Conservation (phyloP, 2,888 invertebrate genomes). For the Branchipolynoe longqiensis region DNA sequence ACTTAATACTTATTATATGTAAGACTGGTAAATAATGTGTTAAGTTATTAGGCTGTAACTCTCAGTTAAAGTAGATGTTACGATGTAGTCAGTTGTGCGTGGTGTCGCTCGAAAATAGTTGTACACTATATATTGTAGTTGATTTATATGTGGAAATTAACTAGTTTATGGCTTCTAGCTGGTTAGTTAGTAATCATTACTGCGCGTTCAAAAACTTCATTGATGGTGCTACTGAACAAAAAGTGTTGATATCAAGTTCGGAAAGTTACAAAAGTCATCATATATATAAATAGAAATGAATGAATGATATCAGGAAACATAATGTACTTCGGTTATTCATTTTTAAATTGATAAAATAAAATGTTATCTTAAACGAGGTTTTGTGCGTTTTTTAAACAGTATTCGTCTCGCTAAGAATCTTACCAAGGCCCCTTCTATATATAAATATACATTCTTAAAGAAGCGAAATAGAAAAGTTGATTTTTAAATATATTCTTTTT, state of each 20-base stretch:
- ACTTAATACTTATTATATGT: background rate
- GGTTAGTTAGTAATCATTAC: background rate
- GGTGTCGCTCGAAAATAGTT: background rate
- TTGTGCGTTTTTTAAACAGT: too few relatives aligned
- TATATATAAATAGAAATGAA: background rate
- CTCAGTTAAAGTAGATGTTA: background rate
- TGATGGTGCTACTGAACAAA: conserved; percentile 7
- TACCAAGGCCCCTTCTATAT: too few relatives aligned
- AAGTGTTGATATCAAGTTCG: background rate
- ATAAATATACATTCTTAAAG: too few relatives aligned
- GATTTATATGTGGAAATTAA: background rate
- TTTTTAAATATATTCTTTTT: too few relatives aligned
- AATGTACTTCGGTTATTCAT: background rate
- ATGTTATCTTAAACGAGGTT: background rate
- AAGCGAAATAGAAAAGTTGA: too few relatives aligned
- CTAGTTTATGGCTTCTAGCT: background rate
- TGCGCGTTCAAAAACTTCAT: background rate
- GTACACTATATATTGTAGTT: background rate
- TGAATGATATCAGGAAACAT: background rate
- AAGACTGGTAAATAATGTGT: conserved; percentile 1
- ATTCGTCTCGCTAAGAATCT: too few relatives aligned
- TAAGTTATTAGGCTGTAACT: conserved; percentile 25
- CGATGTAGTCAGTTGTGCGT: background rate
- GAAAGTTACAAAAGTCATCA: background rate
- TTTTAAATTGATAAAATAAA: background rate